These are phyloP conservation scores for Sakesphorus luctuosus DNA, from an alignment of 2,113 vertebrate species.

Conservation along the genomic window DNA sequence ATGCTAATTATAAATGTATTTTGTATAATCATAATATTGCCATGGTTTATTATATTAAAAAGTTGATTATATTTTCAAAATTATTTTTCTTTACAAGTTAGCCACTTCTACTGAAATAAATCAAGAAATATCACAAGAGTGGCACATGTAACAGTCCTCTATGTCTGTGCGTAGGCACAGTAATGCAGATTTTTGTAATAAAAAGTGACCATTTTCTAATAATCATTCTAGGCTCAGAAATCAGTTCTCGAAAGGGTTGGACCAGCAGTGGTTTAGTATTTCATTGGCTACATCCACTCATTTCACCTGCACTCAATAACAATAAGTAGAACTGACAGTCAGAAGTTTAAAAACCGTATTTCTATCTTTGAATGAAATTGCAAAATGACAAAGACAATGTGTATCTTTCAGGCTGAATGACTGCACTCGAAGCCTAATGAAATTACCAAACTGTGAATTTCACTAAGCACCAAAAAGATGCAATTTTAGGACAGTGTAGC, in stretches of 20 bases:
- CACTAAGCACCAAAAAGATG: not conserved
- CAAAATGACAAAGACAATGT: not conserved
- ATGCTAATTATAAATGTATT: not conserved
- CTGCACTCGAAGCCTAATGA: not conserved
- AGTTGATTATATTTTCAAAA: not conserved
- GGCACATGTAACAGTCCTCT: accelerated
- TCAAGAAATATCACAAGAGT: not conserved
- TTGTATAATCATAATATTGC: not conserved
- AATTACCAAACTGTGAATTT: not conserved
- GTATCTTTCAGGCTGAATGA: not conserved
- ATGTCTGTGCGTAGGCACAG: not conserved
- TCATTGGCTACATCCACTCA: not conserved
- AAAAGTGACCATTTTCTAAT: not conserved
- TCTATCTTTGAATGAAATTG: not conserved
- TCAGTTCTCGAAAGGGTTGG: not conserved
- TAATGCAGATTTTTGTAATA: not conserved
- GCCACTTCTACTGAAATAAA: not conserved
- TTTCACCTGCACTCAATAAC: not conserved
- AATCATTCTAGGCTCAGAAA: not conserved
- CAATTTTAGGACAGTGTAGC: not conserved
- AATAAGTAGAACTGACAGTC: not conserved
- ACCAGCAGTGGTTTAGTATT: not conserved
- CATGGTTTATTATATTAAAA: not conserved
- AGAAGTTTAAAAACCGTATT: not conserved
- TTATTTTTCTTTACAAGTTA: not conserved